These are phyloP conservation scores for Fregata magnificens DNA, from an alignment of 2,113 vertebrate species.

Conservation along the genomic window DNA sequence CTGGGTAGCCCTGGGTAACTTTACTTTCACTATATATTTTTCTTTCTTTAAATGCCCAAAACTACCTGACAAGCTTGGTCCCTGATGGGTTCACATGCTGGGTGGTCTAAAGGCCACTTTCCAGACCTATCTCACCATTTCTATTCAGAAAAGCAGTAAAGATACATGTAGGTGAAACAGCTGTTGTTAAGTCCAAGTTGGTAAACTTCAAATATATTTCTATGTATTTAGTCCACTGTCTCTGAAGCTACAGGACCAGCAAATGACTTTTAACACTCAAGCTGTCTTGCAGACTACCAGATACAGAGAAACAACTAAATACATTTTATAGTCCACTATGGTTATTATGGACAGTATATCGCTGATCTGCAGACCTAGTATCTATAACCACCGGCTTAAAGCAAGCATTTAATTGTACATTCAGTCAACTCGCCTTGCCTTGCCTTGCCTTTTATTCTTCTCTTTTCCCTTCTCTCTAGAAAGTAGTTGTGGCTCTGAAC, in stretches of 20 bases:
- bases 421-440: background rate
- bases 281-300: background rate
- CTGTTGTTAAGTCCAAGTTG: background rate
- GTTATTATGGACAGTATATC: background rate
- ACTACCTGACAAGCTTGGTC: background rate
- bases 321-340: background rate
- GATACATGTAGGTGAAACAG: background rate
- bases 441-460: background rate
- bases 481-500: background rate
- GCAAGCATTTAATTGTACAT: background rate
- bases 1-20: background rate
- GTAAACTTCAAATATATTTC: background rate
- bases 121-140: background rate
- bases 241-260: background rate
- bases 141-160: background rate
- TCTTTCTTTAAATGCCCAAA: background rate
- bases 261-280: background rate
- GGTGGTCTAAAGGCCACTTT: background rate
- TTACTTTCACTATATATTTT: background rate
- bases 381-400: background rate
- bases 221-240: background rate
- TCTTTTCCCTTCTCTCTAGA: background rate
- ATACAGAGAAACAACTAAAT: background rate
- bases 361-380: background rate
- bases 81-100: background rate